Evolutionary conservation across 2,797 vertebrate species (phyloP), one percentile per base, ranked within the genome.

Genomic region (Kryptopterus vitreolus): DNA sequence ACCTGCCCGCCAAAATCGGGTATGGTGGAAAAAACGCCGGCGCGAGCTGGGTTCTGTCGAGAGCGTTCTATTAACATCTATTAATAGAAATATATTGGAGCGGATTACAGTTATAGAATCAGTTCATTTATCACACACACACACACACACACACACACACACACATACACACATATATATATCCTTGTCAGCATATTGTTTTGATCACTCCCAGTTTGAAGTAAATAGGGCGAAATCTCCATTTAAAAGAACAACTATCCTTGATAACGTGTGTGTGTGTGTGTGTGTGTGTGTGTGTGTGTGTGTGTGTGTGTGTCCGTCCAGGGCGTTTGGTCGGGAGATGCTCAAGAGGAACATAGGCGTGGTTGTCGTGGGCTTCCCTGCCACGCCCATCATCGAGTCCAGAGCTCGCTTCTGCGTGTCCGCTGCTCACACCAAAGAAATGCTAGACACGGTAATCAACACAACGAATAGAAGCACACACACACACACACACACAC

Each of bases 1-100:
- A 96, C 86, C 92, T 96, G 95, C 95, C 95, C 4, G 95, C 95
- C 89, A 96, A 96, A 90, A 95, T 96, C 57, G 95, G 95, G 89
- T 89, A 92, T 6, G 22, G 4, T 18, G 48, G n/a, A n/a, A n/a
- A n/a, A n/a, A n/a, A n/a, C n/a, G n/a, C n/a, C n/a, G n/a, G n/a
- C n/a, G n/a, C n/a, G n/a, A 9, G 24, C 24, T 69, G 1, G 2
- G 50, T 16, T 59, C n/a, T 0, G 35, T 48, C 3, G 38, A 43
- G 22, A 24, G 24, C 22, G 8, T 15, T 43, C 5, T 6, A 55
- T 43, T 0, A 43, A 43, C 10, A 43, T 43, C 38, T 43, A 10
- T 10, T 43, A 43, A 43, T 43, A 43, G 7, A 43, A 43, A 43
- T 43, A 43, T 43, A 43, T 11, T 33, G 7, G 18, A 12, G 10